Conservation (phyloP, 2,113 vertebrate genomes). For the Daphoenositta chrysoptera region DNA sequence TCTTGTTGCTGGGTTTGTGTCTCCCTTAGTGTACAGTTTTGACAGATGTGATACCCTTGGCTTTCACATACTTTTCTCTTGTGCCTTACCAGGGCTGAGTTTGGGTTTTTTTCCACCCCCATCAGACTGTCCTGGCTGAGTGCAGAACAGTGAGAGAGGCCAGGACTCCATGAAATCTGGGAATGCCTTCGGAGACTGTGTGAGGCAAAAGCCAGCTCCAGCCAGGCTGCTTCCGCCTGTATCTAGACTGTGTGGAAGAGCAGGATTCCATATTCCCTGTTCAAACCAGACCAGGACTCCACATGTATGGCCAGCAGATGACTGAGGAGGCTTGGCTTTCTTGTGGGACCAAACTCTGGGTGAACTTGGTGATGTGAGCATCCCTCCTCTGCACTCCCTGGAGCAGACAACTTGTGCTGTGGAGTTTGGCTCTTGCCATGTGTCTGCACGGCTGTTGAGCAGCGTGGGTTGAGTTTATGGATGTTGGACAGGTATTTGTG, state of each 20-base stretch:
- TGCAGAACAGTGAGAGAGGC: neutral
- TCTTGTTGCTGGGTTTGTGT: neutral
- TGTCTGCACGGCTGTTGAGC: neutral
- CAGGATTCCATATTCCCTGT: neutral
- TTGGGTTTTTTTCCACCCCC: neutral
- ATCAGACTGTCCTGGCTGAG: neutral
- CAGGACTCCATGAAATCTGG: neutral
- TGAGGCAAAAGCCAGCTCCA: neutral
- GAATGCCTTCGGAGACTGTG: neutral
- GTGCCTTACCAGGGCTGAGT: neutral
- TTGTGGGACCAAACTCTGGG: neutral
- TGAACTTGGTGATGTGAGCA: neutral
- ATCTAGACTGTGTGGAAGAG: neutral
- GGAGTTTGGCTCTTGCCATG: neutral
- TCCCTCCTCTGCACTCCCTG: neutral
- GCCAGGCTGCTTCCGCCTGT: neutral
- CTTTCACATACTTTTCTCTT: neutral
- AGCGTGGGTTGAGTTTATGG: rapidly evolving
- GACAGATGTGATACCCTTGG: neutral
- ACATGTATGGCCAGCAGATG: rapidly evolving
- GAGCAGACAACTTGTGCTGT: neutral
- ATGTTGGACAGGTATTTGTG: neutral
- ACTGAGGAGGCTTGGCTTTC: neutral
- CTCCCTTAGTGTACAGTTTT: rapidly evolving
- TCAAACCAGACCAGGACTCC: neutral